Evolutionary conservation across 2,113 vertebrate species (phyloP).

Genomic region (Pseudorectes ferrugineus): DNA sequence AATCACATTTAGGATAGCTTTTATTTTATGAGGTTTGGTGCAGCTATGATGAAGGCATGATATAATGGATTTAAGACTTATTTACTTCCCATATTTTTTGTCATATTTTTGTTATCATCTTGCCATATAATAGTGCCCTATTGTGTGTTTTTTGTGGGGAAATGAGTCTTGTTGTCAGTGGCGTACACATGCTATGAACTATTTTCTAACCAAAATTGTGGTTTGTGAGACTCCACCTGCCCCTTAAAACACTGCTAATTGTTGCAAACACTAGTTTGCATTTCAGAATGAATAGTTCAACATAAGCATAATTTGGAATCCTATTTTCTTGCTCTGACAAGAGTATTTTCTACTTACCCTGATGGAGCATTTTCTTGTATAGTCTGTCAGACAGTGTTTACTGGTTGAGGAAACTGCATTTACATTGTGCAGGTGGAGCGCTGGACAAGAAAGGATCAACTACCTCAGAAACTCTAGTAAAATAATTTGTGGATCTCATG

Average conservation of each 20-base stretch:
- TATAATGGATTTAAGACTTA: neutral
- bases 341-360: neutral
- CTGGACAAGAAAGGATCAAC: neutral
- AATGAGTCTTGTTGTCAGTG: neutral
- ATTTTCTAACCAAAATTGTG: neutral
- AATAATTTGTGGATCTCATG: neutral
- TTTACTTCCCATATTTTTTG: neutral
- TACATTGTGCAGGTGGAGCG: neutral
- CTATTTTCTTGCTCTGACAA: neutral
- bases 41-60: neutral
- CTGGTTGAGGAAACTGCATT: neutral
- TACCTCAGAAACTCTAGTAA: neutral
- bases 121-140: rapidly evolving
- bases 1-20: neutral
- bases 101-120: neutral
- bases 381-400: neutral
- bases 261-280: neutral
- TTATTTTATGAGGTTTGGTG: neutral
- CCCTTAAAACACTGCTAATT: neutral
- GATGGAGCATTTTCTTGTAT: neutral
- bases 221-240: neutral
- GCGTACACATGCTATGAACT: rapidly evolving
- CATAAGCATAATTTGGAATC: neutral
- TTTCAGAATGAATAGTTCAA: neutral
- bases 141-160: neutral